Base-by-base conservation (phyloP, 1,140 invertebrate species). In the Hyposmocoma kahamanoa region DNA sequence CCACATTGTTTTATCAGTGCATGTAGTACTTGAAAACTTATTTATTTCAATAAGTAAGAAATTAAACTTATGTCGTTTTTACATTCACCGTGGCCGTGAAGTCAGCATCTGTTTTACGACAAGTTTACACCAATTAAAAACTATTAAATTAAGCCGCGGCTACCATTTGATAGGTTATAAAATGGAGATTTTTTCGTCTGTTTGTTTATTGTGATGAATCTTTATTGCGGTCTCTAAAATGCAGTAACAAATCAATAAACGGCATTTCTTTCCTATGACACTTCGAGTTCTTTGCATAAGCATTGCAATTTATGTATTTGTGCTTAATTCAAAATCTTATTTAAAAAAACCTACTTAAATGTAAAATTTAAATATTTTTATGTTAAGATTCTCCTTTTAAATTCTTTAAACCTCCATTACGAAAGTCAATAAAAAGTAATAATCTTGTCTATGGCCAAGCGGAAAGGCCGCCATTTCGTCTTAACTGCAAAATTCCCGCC, bases 121-220 rank as follows among this genome's bases (percentile, higher is more conserved):
- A 59, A 67, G 70, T 74, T 79, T 64, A 75, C 66, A 69, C 71
- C 76, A 83, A 80, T 83, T 83, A 83, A 83, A 78, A 83, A 75
- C 73, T 79, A 84, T 84, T 80, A 78, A 76, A 81, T 71, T 67
- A 72, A 64, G 58, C 62, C 53, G 70, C 68, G 64, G 70, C 76
- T 83, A 78, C 79, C 63, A 75, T 73, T 75, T 72, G 75, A 78
- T 77, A 67, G 53, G 63, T 64, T 59, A 62, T 80, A 77, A 80
- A 62, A 53, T 50, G 48, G 50, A n/a, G 50, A 44, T 55, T 61
- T 74, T 72, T 67, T 50, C 48, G 53, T 60, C 54, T 82, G 72
- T 83, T 83, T 83, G 76, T 74, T 83, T 83, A 80, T 80, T 72
- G 72, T 81, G 69, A 77, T 76, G 61, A 62, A 56, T 51, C 52